Base-by-base conservation (phyloP, 2,797 vertebrate species). In the Sarcophilus harrisii region DNA sequence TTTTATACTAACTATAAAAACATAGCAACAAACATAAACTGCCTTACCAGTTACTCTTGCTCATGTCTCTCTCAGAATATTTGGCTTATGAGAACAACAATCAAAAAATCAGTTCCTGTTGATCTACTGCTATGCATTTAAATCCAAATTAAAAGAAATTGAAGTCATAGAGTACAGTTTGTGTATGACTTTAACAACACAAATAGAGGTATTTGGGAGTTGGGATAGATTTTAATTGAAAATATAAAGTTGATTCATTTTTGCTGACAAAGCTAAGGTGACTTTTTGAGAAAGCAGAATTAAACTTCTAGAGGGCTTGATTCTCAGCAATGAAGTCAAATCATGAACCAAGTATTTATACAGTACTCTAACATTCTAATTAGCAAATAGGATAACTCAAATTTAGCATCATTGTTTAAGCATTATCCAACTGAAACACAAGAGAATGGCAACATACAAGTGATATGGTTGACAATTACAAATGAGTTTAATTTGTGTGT, bases 401-500 rank as follows among this genome's bases (percentile, higher is more conserved):
- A 91, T 58, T 49, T 27, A 81, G 16, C 93, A 27, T 30, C 38
- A 45, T 0, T 38, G 16, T 14, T 94, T 91, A 91, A 32, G 18
- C 2, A 94, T 91, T 58, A 92, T 29, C 90, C 90, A 90, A 93
- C 54, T 90, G 95, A 96, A 89, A 94, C 95, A 94, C 45, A 59
- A 58, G 60, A 93, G 45, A 93, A 60, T 55, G 94, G 30, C 24
- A 90, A 94, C 94, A 62, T 93, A 62, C 92, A 97, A 96, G n/a
- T 62, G 95, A 91, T 2, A 96, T 27, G 32, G 93, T 38, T 96
- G 97, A 97, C 97, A 96, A 95, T 97, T 96, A 97, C 91, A 95
- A 97, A 96, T 0, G 89, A 95, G 96, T 97, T 95, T 97, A 96
- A 97, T 97, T 91, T 95, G 93, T 91, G 27, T 60, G 94, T 92